A percentile compares a stretch with the other conserved stretches of the same genome.
Evolutionary conservation across 1,140 invertebrate genomes (phyloP).

Genomic region (Drosophila truncata): DNA sequence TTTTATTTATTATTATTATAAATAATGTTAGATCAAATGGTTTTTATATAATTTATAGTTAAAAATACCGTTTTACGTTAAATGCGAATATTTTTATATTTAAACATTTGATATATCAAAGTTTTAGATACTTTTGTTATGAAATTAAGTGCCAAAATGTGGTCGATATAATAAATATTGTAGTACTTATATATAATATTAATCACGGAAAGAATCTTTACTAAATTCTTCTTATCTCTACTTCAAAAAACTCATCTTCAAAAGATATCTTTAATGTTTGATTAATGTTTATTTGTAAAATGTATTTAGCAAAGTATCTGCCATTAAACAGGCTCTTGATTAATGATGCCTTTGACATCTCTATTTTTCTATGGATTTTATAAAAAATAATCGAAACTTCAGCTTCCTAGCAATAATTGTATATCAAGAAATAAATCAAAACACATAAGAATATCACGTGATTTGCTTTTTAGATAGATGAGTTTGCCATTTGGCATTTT

Average conservation of each 20-base stretch:
- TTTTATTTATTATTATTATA: not conserved
- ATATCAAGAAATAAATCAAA: not conserved
- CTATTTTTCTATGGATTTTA: slow-evolving; percentile 6
- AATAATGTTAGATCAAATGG: too few relatives aligned
- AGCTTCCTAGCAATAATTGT: not conserved
- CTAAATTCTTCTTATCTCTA: not conserved
- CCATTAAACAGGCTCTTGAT: slow-evolving; percentile 9
- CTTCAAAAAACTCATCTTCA: not conserved
- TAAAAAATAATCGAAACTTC: not conserved
- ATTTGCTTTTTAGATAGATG: not conserved
- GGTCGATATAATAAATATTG: too few relatives aligned
- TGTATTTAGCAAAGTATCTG: slow-evolving; percentile 1
- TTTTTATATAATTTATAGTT: too few relatives aligned
- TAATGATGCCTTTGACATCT: slow-evolving; percentile 18
- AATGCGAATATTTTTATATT: too few relatives aligned
- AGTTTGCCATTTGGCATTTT: slow-evolving; percentile 14
- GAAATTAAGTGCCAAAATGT: too few relatives aligned
- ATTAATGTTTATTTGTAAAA: slow-evolving; percentile 15
- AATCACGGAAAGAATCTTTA: not conserved
- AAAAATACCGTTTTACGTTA: too few relatives aligned
- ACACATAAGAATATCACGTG: slow-evolving; percentile 19
- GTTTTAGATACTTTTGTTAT: too few relatives aligned
- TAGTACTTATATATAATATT: too few relatives aligned
- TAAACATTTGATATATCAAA: too few relatives aligned
- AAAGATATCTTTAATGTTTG: slow-evolving; percentile 1